phyloP scores from a whole-genome alignment of 2,888 invertebrate species.

The Mactromeris polynyma region DNA sequence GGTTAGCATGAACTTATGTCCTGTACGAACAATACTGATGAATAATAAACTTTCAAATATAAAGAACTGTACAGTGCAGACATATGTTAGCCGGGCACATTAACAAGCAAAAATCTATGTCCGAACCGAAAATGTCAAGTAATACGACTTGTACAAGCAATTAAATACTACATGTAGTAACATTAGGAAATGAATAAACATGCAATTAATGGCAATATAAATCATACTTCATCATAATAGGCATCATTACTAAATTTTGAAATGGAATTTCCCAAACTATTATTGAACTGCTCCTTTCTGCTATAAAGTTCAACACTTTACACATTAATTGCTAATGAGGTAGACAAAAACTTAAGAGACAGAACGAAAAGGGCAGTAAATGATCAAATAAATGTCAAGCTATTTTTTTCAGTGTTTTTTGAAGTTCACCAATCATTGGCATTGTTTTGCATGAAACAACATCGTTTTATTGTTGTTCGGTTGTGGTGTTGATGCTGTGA shows the following conservation, averaged over 20 bases:
- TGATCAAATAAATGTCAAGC: background rate
- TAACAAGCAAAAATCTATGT: background rate
- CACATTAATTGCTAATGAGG: background rate
- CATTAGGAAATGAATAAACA: background rate
- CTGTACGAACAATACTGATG: background rate
- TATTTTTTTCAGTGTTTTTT: background rate
- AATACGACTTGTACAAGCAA: background rate
- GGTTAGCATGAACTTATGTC: background rate
- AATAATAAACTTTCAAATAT: slow-evolving; percentile 7
- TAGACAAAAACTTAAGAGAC: background rate
- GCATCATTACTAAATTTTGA: background rate
- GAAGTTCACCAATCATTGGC: background rate
- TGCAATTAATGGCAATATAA: background rate
- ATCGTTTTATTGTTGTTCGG: background rate
- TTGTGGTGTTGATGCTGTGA: background rate
- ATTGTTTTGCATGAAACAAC: background rate
- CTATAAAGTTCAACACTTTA: background rate
- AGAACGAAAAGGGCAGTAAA: slow-evolving; percentile 4
- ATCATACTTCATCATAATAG: background rate
- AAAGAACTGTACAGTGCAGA: background rate
- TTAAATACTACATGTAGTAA: background rate
- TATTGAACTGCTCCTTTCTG: background rate
- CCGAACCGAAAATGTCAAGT: background rate
- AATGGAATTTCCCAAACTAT: too few relatives aligned
- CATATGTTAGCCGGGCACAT: background rate